phyloP scores from a whole-genome alignment of 2,113 vertebrate genomes.

The Neotoma lepida region DNA sequence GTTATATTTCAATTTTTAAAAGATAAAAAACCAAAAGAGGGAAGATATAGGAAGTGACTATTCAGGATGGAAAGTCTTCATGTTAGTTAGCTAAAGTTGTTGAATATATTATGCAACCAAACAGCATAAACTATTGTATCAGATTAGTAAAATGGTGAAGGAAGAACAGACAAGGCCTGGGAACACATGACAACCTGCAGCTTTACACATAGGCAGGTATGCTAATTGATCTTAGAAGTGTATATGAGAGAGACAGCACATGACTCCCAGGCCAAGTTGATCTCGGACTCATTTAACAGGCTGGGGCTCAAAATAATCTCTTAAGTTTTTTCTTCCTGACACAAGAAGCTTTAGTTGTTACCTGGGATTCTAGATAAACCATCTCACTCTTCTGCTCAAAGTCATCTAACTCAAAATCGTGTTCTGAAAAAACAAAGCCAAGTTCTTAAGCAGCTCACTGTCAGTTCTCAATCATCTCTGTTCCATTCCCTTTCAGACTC shows the following conservation, averaged over 20 bases:
- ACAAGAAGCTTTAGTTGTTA: background rate
- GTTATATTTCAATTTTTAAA: background rate
- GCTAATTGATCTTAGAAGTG: background rate
- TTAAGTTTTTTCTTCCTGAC: background rate
- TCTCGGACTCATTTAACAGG: background rate
- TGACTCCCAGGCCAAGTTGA: rapidly evolving
- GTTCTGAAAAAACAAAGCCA: background rate
- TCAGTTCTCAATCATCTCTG: background rate
- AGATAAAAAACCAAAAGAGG: background rate
- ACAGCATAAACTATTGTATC: background rate
- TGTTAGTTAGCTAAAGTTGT: background rate
- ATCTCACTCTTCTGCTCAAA: background rate
- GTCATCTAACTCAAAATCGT: background rate
- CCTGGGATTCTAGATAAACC: background rate
- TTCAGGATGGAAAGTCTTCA: background rate
- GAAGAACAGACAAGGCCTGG: background rate
- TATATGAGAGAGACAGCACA: background rate
- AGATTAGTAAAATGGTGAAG: background rate
- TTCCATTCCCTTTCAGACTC: background rate
- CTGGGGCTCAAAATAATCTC: background rate
- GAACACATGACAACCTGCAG: background rate
- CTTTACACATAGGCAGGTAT: background rate
- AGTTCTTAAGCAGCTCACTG: background rate
- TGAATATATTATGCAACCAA: background rate
- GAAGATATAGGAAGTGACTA: background rate